Evolutionary conservation across 2,797 vertebrate species (phyloP), one percentile per base, ranked within the genome.

Genomic region (Petrocephalus sullivani): DNA sequence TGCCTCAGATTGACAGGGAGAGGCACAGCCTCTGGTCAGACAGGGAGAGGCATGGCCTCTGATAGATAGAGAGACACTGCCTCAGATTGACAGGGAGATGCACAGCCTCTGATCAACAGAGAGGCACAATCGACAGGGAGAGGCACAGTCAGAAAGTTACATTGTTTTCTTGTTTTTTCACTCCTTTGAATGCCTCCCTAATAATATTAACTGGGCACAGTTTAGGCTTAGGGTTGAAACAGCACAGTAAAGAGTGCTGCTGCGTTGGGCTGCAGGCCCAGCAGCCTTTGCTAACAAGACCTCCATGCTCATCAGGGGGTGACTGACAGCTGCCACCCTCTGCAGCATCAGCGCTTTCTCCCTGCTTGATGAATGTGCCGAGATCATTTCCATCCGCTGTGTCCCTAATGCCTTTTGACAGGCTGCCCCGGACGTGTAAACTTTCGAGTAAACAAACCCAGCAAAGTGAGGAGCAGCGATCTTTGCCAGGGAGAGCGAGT

Each of bases 331-430:
- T 87, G 89, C 58, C 86, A 67, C 8, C 78, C 57, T 33, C 33
- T 60, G 57, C 19, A 37, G 5, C 37, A 86, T 54, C 58, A 49
- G 64, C 67, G 21, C 57, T 37, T 53, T 14, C 83, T 75, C n/a
- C 7, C 67, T 3, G n/a, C 78, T 64, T 64, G 78, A 87, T 89
- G 75, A 85, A 75, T 60, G 58, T 71, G 85, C 58, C 12, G 37
- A 23, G 41, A 75, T 58, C 16, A 8, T 85, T 89, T 49, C 61
- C 53, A 41, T 84, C 82, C 67, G 9, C 16, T 19, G 83, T 85
- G 84, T 61, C 87, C 54, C 83, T 89, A 89, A 89, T 88, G 87
- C 12, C 49, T 81, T 88, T 82, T 86, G 89, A 88, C 89, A 89
- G 87, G 23, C 82, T 75, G 61, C 21, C 53, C 87, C 58, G 56